Evolutionary conservation across 2,113 vertebrate species (phyloP).

Genomic region (Rhinoptilus africanus): DNA sequence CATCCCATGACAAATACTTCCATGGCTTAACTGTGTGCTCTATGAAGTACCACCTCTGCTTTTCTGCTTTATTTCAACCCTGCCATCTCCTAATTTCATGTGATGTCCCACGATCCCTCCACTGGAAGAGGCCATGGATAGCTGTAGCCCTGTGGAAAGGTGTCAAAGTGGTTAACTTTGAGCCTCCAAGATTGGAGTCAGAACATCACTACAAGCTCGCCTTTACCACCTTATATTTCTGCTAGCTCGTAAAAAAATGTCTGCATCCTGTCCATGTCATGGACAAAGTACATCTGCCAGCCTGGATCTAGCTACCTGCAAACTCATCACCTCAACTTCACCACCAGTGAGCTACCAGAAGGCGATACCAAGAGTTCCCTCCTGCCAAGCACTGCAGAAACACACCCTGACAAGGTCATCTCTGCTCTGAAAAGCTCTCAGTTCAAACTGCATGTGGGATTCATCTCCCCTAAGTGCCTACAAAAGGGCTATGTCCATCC

Average conservation of each 20-base stretch:
- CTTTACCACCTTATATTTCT: neutral
- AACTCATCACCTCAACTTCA: neutral
- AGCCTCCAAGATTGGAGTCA: neutral
- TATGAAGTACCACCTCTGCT: neutral
- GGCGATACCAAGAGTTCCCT: neutral
- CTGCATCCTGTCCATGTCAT: fast-evolving
- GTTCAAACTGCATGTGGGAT: neutral
- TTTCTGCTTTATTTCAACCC: neutral
- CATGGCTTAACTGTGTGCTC: fast-evolving
- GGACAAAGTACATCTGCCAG: neutral
- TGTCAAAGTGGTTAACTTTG: neutral
- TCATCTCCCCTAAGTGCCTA: neutral
- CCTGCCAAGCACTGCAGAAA: neutral
- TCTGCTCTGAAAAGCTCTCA: neutral
- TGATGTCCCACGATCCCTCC: fast-evolving
- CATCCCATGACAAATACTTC: neutral
- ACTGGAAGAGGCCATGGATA: neutral
- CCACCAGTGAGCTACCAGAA: fast-evolving
- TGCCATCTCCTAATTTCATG: neutral
- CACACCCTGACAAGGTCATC: neutral
- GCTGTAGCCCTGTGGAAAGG: neutral
- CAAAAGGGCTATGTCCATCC: neutral
- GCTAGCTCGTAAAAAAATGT: neutral
- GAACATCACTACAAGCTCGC: neutral
- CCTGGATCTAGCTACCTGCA: neutral